Base-by-base conservation (phyloP, 1,140 invertebrate genomes). In the Helicorthomorpha holstii region DNA sequence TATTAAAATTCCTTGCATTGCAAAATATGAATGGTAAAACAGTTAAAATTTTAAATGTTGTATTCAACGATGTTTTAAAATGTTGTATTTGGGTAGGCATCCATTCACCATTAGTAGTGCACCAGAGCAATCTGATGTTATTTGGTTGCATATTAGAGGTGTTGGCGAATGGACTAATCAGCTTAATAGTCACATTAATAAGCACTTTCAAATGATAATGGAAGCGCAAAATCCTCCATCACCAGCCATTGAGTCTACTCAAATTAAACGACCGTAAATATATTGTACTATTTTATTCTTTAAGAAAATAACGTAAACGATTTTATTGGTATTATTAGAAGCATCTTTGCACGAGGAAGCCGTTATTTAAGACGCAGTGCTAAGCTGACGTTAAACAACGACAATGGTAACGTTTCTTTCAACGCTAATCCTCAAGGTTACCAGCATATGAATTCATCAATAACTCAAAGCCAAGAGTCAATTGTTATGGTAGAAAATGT, bases 121-220 rank as follows among this genome's bases (percentile, higher is more conserved):
- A n/a, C n/a, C n/a, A n/a, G n/a, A n/a, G n/a, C n/a, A n/a, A n/a
- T 34, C 62, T 87, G 88, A 86, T 61, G 83, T 86, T 59, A 79
- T 96, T 64, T 93, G 87, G 85, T 70, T 96, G 0, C 93, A 96
- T 66, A 87, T 97, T 53, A 74, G 91, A 52, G 89, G 82, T 3
- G 87, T 91, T 0, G 93, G 92, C 1, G 80, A 93, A 67, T 97
- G 93, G 92, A 96, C 92, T 0, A 90, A 88, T 60, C 74, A 81
- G 1, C 68, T 96, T 0, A 87, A 93, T 60, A 75, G 80, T 1
- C 92, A 90, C 65, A 95, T 95, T 58, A 74, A 73, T 49, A 59
- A 64, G 27, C 63, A 67, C 4, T 34, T 34, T 7, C 7, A 34
- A 34, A 34, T 7, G 29, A 7, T 34, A 34, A 34, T 7, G 7